phyloP scores from a whole-genome alignment of 2,888 invertebrate genomes.

The Xanthorhoe designata region DNA sequence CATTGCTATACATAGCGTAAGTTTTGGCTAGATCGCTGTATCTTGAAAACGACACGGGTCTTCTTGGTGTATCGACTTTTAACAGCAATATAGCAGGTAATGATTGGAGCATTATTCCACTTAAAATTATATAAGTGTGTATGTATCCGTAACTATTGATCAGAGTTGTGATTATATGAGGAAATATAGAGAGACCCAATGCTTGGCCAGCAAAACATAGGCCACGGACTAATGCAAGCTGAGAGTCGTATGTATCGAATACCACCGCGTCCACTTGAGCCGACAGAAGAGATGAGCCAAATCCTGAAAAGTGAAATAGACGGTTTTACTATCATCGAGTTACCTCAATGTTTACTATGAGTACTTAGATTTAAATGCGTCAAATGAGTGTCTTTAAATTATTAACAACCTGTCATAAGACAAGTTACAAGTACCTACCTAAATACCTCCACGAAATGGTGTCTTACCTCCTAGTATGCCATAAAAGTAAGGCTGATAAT shows the following conservation, averaged over 20 bases:
- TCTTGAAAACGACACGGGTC: constrained; percentile 68
- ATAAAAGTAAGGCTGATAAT: constrained; percentile 67
- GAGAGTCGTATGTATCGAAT: constrained; percentile 78
- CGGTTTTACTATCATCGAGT: no score
- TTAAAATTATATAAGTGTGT: constrained; percentile 68
- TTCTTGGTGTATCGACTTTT: constrained; percentile 61
- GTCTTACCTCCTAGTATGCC: constrained; percentile 70
- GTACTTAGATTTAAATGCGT: no score
- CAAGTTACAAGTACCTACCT: no score
- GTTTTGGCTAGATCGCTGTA: constrained; percentile 73
- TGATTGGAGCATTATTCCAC: constrained; percentile 74
- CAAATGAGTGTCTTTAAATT: no score
- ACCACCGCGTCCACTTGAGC: constrained; percentile 80
- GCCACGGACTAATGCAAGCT: constrained; percentile 68
- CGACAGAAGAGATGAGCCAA: constrained; percentile 77
- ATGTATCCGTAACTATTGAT: constrained; percentile 72
- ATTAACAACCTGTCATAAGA: no score
- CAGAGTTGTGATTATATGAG: constrained; percentile 73
- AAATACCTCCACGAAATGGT: no score
- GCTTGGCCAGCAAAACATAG: constrained; percentile 78
- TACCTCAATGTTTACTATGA: no score
- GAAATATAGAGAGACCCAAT: constrained; percentile 74
- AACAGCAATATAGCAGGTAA: constrained; percentile 73
- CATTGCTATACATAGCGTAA: constrained; percentile 72
- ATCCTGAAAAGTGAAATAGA: constrained; percentile 60